Base-by-base conservation (phyloP, 2,888 invertebrate species). In the Miltochrista miniata region DNA sequence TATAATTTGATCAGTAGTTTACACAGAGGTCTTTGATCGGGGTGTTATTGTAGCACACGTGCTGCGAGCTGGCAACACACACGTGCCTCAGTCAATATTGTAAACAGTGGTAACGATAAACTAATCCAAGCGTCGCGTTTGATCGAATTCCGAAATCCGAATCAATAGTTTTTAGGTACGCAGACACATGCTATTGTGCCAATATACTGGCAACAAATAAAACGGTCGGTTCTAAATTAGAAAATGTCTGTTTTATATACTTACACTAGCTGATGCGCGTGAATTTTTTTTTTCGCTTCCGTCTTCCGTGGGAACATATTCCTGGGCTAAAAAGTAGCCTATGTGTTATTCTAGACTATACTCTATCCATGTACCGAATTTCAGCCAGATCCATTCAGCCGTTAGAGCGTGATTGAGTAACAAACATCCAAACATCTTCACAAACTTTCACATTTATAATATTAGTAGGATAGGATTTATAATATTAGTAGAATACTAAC, bases 1-100 rank as follows among this genome's bases (percentile, higher is more conserved):
- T 74, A 73, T 75, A 79, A 73, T 76, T 75, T 73, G 57, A 68
- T 68, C 64, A 61, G 51, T 56, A 61, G 61, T 61, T 56, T 74
- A 78, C 72, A 69, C 66, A 72, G 74, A 69, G 85, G 84, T 84
- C 83, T 84, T 83, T 83, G 85, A 83, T 85, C 86, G 76, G 64
- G 61, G 57, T 87, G 88, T 85, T 87, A 82, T 85, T 83, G 77
- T 83, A 73, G 73, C 68, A 79, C 85, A 85, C 81, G 79, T 85
- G 83, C 72, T 58, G 45, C 5, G 51, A 59, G 31, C 18, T 31
- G 11, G 31, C 8, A 31, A 11, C 8, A 52, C 70, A 76, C 81
- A 77, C 81, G 81, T 81, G 81, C 68, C 69, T 44, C 48, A 56
- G 51, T 57, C 41, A 54, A 51, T 51, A 69, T 64, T 67, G 76